Evolutionary conservation across 2,888 invertebrate species (phyloP), one percentile per base, ranked within the genome.

Genomic region (Scotopteryx bipunctaria): DNA sequence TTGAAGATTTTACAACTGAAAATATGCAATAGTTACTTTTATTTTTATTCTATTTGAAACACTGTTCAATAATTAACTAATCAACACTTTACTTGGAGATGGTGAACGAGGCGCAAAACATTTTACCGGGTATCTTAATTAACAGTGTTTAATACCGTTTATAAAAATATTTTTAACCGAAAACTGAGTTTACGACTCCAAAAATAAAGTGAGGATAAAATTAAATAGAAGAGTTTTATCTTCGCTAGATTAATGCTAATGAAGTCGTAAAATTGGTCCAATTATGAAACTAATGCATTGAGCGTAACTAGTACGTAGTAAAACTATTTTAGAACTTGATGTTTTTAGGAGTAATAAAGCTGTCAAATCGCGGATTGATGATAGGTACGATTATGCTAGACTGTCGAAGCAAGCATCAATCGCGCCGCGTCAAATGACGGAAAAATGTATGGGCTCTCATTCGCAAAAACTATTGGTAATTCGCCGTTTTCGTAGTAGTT

Each of bases 161-260:
- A 23, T 19, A 9, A 32, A 32, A 42, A 42, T 2, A 36, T 15
- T 31, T 31, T 33, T 23, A 35, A 25, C 36, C 15, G 3, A 37
- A 38, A 40, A 38, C 17, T 14, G 25, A 36, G 37, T 44, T 55
- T 11, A 48, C 31, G 41, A 45, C 27, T 41, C 36, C 23, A 23
- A 41, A 49, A 45, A 55, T 49, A 54, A 15, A 36, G 36, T 45
- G 31, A 32, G 45, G 36, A 54, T 41, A 21, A 45, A 25, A 15
- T 46, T 31, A 46, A 41, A 46, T 38, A 21, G 38, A 38, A 37
- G 45, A 52, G 40, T 42, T 45, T 51, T 52, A 52, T 45, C 21
- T 41, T 27, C 36, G 37, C 15, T 40, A 14, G 23, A 49, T 44
- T 38, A 54, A 40, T 16, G 31, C 38, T 29, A 31, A 50, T 44